These are phyloP conservation scores for Brachyptera risi DNA, from an alignment of 2,888 invertebrate genomes.

Conservation along the genomic window DNA sequence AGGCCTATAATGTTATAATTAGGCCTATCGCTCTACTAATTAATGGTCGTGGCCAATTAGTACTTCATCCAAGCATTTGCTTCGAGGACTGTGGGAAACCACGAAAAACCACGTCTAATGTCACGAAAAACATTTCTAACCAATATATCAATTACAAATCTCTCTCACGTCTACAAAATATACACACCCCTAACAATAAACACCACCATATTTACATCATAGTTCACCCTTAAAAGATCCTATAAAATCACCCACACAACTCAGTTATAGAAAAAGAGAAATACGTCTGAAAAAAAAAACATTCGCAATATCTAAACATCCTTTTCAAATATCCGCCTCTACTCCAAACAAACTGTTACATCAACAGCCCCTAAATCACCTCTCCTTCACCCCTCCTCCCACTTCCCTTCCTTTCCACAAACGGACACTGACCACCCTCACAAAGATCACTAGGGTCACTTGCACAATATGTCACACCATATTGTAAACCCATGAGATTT, in stretches of 20 bases:
- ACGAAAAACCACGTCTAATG: no score
- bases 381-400: not conserved
- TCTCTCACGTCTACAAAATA: not conserved
- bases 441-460: not conserved
- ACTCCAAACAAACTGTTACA: not conserved
- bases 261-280: no score
- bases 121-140: no score
- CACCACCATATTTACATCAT: not conserved
- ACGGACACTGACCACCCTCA: not conserved
- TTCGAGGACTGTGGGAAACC: no score
- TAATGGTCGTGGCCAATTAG: no score
- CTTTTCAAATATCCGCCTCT: slow-evolving; percentile 16
- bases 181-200: not conserved
- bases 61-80: no score
- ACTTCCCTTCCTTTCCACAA: not conserved
- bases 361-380: slow-evolving; percentile 17
- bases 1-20: no score
- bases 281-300: not conserved
- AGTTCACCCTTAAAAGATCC: not conserved
- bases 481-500: no score
- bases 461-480: not conserved
- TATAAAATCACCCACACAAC: not conserved
- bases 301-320: slow-evolving; percentile 4
- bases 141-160: not conserved
- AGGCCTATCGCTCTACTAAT: no score